Evolutionary conservation across 2,797 vertebrate species (phyloP), one percentile per base, ranked within the genome.

Genomic region (Neosalanx taihuensis): DNA sequence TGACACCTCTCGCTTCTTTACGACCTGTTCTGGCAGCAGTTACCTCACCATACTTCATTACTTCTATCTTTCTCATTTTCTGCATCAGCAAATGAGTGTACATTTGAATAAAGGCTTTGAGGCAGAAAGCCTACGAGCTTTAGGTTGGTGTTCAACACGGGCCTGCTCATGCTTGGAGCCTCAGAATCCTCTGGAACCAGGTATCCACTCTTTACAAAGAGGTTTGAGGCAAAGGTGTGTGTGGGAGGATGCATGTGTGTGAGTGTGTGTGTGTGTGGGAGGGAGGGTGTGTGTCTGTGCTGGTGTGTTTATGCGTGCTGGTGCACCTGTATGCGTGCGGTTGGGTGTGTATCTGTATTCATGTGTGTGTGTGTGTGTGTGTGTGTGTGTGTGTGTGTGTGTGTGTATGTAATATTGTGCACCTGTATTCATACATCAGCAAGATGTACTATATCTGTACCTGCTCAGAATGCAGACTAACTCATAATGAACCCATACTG

Each of bases 381-480:
- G 41, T 13, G 0, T 62, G 13, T 46, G 41, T 41, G 12, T 41
- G 9, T 9, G n/a, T n/a, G 3, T 33, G 53, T 13, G 41, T 13
- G 0, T 62, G 3, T 46, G 41, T 46, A 46, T 46, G 10, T 10
- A 37, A 9, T 46, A 3, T 9, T 9, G 41, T 46, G 41, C 41
- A 46, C 41, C 41, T 46, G 41, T 13, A 12, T 46, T 46, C 10
- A 13, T 12, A 3, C 41, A 46, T 13, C 41, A 30, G 37, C 13
- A 33, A 12, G 20, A 31, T 29, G 7, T 62, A 53, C 64, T 26
- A 12, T 64, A 18, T 7, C 33, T 62, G 64, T 46, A 70, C 74
- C 74, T 83, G 70, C 76, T 85, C 85, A 71, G 77, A 76, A 88
- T 88, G 82, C 80, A 79, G 71, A 79, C 76, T 80, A 78, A 80